Evolutionary conservation across 2,113 vertebrate genomes (phyloP).

Genomic region (Calypte anna): DNA sequence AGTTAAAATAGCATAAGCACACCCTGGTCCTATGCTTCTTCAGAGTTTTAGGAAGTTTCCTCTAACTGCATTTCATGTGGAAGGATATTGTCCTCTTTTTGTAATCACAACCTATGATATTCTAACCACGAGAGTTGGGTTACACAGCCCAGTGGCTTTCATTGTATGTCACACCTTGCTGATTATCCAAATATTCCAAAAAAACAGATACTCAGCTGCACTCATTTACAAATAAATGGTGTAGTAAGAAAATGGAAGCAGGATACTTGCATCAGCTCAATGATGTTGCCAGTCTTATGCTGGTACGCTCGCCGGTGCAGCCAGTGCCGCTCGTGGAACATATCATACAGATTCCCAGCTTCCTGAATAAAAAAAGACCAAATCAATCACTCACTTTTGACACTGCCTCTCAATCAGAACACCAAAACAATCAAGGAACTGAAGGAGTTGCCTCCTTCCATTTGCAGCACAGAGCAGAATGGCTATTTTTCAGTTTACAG

Average conservation of each 20-base stretch:
- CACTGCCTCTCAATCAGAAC: neutral
- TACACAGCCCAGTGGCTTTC: neutral
- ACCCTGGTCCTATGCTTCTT: neutral
- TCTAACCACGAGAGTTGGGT: neutral
- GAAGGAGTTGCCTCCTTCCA: neutral
- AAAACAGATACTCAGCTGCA: neutral
- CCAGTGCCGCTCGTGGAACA: constrained; percentile 92
- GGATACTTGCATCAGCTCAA: constrained; percentile 90
- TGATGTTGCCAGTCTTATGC: constrained; percentile 90
- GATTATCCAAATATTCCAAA: neutral
- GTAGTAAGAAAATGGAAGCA: neutral
- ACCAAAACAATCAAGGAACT: neutral
- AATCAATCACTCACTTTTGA: neutral
- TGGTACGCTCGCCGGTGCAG: constrained; percentile 95
- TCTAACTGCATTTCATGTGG: accelerated
- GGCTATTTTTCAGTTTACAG: neutral
- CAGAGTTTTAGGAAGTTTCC: neutral
- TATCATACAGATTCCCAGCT: constrained; percentile 90
- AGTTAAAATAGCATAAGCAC: neutral
- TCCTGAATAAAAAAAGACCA: constrained; percentile 78
- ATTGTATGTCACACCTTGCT: neutral
- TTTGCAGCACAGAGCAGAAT: neutral
- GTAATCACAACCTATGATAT: neutral
- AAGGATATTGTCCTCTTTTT: neutral
- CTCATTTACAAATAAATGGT: neutral